phyloP scores from a whole-genome alignment of 2,888 invertebrate species.

The Diogma glabrata region DNA sequence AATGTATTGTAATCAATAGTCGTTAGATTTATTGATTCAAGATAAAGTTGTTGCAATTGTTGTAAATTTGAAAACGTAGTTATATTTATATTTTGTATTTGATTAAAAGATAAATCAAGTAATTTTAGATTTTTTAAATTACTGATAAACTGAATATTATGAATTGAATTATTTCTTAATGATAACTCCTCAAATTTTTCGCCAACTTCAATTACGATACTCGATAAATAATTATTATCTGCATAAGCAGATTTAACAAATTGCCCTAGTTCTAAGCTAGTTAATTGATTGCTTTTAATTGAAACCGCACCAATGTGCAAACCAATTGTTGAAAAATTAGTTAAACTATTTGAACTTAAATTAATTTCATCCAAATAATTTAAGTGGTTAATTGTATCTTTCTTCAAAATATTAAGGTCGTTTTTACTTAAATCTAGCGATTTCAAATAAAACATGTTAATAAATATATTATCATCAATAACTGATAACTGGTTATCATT shows the following conservation, averaged over 20 bases:
- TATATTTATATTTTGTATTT: background rate
- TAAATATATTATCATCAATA: conserved; percentile 4
- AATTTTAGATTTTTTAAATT: background rate
- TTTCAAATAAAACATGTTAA: background rate
- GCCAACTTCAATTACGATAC: background rate
- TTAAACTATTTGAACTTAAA: background rate
- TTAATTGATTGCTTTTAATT: no score
- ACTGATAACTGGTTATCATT: no score
- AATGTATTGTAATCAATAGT: background rate
- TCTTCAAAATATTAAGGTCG: background rate
- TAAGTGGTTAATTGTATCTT: background rate
- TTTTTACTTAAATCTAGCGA: conserved; percentile 1
- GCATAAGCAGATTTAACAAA: no score
- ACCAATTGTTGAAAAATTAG: background rate
- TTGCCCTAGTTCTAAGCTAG: no score
- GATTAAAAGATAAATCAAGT: background rate
- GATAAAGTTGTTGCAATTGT: background rate
- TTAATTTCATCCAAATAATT: no score
- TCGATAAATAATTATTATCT: conserved; percentile 1
- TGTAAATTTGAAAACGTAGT: background rate
- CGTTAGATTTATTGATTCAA: conserved; percentile 1
- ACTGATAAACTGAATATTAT: background rate
- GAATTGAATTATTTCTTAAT: background rate
- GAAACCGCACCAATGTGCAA: no score
- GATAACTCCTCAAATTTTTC: background rate